Evolutionary conservation across 1,140 invertebrate species (phyloP), one percentile per base, ranked within the genome.

Genomic region (Scaptomyza pallida): DNA sequence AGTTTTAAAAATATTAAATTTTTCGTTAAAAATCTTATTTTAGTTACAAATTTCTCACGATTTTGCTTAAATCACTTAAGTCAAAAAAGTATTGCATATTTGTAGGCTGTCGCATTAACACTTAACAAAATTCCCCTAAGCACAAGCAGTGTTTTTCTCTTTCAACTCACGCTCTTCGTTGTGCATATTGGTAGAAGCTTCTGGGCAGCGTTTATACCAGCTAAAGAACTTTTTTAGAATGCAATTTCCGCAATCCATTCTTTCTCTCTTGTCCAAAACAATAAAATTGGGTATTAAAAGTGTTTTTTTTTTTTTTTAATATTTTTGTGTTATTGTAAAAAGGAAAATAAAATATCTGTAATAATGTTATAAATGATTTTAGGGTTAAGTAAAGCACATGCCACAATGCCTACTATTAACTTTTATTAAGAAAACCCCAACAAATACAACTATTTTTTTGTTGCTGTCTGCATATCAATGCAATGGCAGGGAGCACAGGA

Each of bases 401-500:
- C 17, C 5, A 21, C 48, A 10, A 0, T 19, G 68, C 45, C 12
- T 30, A 10, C 68, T 71, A 15, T n/a, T n/a, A 17, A 13, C 16
- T n/a, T n/a, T 51, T 30, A 30, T 30, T 30, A 30, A 37, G 4
- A 35, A 26, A 5, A 48, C 12, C 6, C 12, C 6, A 37, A 40
- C 0, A n/a, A 17, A 21, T 10, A 10, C 13, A 21, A 10, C 35
- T 2, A 10, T 21, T 55, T 43, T 12, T 26, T 17, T 16, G 50
- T 64, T 64, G 54, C 41, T 30, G 26, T 21, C 15, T 48, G 44
- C 44, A 33, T 82, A 82, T 83, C 79, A 83, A 75, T 72, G 65
- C 56, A 67, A 52, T 35, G 52, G 79, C 79, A 78, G 79, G 79
- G 80, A 85, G 62, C 70, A 57, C 75, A 85, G 79, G 56, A 85